Evolutionary conservation across 2,113 vertebrate genomes (phyloP).

Genomic region (Chloropsis cyanopogon): DNA sequence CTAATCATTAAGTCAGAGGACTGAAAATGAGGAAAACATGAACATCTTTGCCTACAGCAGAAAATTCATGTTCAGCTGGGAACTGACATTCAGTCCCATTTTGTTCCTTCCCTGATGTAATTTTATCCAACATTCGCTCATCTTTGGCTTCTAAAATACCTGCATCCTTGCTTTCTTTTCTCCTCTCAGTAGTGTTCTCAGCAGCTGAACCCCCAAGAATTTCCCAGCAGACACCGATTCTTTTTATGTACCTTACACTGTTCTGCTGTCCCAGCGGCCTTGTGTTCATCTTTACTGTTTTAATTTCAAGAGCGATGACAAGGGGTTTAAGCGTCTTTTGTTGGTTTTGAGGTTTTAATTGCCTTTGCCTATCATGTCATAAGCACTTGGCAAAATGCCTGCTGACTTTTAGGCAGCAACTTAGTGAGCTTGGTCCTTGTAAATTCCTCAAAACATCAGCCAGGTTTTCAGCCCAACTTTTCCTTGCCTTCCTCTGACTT

Average conservation of each 20-base stretch:
- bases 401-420: neutral
- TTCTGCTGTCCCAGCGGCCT: neutral
- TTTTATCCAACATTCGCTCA: neutral
- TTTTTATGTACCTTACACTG: neutral
- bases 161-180: neutral
- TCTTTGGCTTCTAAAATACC: neutral
- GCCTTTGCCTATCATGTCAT: neutral
- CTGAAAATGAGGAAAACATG: neutral
- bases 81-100: neutral
- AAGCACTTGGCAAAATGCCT: neutral
- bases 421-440: neutral
- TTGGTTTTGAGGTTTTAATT: neutral
- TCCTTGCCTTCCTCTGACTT: neutral
- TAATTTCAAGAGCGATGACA: neutral
- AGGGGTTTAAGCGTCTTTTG: neutral
- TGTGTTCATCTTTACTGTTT: neutral
- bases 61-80: neutral
- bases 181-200: neutral
- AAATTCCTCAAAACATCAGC: neutral
- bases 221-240: neutral
- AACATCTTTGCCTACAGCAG: neutral
- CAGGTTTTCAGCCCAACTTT: neutral
- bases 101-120: neutral
- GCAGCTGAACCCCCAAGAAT: neutral
- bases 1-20: neutral